Base-by-base conservation (phyloP, 2,888 invertebrate genomes). In the Sarcophaga subvicina region DNA sequence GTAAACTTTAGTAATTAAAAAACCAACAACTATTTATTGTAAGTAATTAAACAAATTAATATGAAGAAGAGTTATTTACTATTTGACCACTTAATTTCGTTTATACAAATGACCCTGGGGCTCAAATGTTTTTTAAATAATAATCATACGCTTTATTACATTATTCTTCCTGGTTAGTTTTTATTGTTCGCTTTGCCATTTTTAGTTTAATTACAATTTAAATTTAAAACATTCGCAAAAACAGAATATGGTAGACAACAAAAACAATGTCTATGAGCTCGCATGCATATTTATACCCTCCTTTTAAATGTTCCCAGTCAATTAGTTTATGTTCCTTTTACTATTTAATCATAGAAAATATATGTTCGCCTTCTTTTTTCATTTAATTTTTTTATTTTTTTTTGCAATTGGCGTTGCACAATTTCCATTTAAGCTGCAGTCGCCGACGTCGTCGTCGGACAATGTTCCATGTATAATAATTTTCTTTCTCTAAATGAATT, bases 301-400 rank as follows among this genome's bases (percentile, higher is more conserved):
- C 49, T 72, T 73, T 78, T 25, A 77, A 76, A 84, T 76, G 63
- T 87, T 87, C 87, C 81, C 87, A 87, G 81, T 79, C 87, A 87
- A 87, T 87, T 87, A 87, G 87, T 87, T 87, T 87, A 87, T 82
- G 79, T 82, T 84, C 87, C 81, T 76, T 37, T 37, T 84, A 64
- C 78, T 76, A 62, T 84, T 82, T 84, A 79, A 82, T 76, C 84
- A 87, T 84, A 84, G 84, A 80, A 84, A 71, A 84, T 82, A 79
- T 87, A 84, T 87, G 81, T 64, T 59, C 59, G 59, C 17, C 14
- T 54, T 54, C 1, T 17, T 14, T 17, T 22, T 22, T 22, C 22
- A 22, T 17, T 17, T 14, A 14, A 11, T 66, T 71, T 69, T 25
- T 59, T 63, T 45, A 59, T 8, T 25, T 17, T 78, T 22, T 62